Evolutionary conservation across 2,888 invertebrate genomes (phyloP), one percentile per base, ranked within the genome.

Genomic region (Sthenelais limicola): DNA sequence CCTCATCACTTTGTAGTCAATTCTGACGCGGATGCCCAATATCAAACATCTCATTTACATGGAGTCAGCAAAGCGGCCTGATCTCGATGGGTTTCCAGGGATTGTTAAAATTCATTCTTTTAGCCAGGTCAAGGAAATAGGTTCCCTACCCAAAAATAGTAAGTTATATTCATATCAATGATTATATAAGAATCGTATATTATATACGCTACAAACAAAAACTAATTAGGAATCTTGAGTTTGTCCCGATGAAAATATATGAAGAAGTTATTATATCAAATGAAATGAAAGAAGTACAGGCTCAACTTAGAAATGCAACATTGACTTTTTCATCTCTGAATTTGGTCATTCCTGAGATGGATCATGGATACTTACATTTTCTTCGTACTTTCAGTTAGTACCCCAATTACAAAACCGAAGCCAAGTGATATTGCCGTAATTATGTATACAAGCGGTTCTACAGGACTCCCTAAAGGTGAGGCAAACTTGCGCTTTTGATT

Each of bases 371-470:
- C n/a, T n/a, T n/a, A 51, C 21, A 7, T 51, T 15, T 9, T 56
- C 30, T 56, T 33, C 48, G 48, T 49, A 49, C 35, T 73, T 75
- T 28, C 69, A 83, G 83, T 83, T 5, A 76, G 74, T 43, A 79
- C 80, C 12, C 79, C 82, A 21, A 79, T 81, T 9, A 80, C 80
- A 5, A 82, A 82, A 68, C 83, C 86, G 91, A 88, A 88, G 5
- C 88, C 92, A 5, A 89, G 91, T 18, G 98, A 98, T 88, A 92
- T 93, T 3, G 98, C 98, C 66, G 95, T 99, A 82, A 93, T 99
- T 51, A 99, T 99, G 98, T 99, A 98, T 90, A 99, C 98, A 1
- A 97, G 96, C 80, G 98, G 98, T 5, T 97, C 97, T 0, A 98
- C 98, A 3, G 98, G 97, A 69, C 92, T 93, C 74, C 97, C 97